phyloP scores from a whole-genome alignment of 2,888 invertebrate genomes.

The Autographa pulchrina region DNA sequence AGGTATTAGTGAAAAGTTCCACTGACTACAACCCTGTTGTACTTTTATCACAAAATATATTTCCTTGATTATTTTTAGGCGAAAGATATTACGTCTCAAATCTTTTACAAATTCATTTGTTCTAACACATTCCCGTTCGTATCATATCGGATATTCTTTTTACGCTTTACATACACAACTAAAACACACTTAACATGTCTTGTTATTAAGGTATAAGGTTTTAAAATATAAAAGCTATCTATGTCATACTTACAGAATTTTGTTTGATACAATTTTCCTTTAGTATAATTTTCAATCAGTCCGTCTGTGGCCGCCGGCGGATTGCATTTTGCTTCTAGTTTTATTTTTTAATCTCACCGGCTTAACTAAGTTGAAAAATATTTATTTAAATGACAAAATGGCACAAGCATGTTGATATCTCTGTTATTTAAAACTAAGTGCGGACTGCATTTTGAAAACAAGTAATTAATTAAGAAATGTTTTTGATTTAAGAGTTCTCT shows the following conservation, averaged over 20 bases:
- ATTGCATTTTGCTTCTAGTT: constrained; percentile 74
- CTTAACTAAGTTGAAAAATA: constrained; percentile 60
- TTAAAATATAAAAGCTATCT: background rate
- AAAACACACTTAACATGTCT: background rate
- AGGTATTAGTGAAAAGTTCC: no score
- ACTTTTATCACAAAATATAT: no score
- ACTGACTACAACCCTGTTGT: no score
- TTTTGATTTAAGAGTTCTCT: background rate
- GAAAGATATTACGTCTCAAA: no score
- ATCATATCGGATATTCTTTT: no score
- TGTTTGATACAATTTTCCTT: constrained; percentile 56
- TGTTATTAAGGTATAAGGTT: no score
- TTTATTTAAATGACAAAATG: constrained; percentile 41
- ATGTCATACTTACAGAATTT: constrained; percentile 28
- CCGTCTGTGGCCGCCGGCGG: constrained; percentile 76
- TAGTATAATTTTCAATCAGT: constrained; percentile 74
- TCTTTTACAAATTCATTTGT: no score
- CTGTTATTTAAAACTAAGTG: background rate
- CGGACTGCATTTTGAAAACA: background rate
- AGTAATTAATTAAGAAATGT: background rate
- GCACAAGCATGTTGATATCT: constrained; percentile 9
- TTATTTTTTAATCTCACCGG: constrained; percentile 75
- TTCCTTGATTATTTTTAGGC: no score
- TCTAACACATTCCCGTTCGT: no score
- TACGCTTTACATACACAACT: background rate